phyloP scores from a whole-genome alignment of 2,113 vertebrate genomes.

The human (Homo sapiens) region DNA sequence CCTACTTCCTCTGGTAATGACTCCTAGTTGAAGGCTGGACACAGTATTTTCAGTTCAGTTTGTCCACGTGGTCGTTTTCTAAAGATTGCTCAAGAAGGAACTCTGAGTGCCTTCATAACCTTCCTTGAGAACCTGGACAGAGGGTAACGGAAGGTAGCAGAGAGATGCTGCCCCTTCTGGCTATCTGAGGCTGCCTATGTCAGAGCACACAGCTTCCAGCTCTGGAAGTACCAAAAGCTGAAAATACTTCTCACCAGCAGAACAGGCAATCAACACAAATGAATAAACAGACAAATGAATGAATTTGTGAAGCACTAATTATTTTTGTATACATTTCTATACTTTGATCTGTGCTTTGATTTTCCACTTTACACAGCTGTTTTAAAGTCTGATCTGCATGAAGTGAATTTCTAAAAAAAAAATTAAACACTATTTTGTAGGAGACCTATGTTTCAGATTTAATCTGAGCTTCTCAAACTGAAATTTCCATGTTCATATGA shows the following conservation, averaged over 20 bases:
- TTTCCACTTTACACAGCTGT: neutral
- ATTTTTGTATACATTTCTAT: neutral
- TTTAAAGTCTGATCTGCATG: neutral
- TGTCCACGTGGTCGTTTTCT: neutral
- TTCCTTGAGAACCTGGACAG: neutral
- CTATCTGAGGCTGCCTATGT: neutral
- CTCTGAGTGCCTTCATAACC: neutral
- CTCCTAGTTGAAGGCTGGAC: neutral
- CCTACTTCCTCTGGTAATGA: neutral
- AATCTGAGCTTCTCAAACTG: neutral
- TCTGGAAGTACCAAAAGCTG: too few relatives aligned
- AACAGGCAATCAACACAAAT: neutral
- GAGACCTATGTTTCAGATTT: neutral
- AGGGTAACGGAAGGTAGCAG: neutral
- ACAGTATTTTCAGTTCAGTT: neutral
- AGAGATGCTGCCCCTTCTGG: neutral
- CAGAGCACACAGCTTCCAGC: neutral
- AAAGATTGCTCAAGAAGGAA: neutral
- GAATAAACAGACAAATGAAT: neutral
- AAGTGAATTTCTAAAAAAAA: neutral
- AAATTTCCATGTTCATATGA: neutral
- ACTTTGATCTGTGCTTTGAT: neutral
- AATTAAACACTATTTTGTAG: neutral
- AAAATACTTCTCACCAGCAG: neutral
- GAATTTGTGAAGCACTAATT: neutral